Evolutionary conservation across 2,888 invertebrate genomes (phyloP), one percentile per base, ranked within the genome.

Genomic region (Odontocolon sp.): DNA sequence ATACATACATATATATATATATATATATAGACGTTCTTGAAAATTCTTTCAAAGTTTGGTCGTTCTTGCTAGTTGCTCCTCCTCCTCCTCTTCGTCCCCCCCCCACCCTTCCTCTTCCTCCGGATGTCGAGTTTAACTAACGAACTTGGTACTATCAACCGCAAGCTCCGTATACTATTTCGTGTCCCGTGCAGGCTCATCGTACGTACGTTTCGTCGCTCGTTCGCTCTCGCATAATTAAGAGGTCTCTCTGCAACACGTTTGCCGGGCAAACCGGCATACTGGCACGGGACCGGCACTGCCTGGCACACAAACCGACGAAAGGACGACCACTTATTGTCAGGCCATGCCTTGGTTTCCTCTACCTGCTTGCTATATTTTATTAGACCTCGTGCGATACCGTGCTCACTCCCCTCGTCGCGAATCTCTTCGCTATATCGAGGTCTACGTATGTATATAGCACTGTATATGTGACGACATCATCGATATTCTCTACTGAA

Each of bases 241-340:
- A 77, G 77, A 77, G 77, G 77, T 73, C 77, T 77, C n/a, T n/a
- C 72, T 69, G 52, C 72, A 68, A 71, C 71, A 68, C 72, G 63
- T 68, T 68, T 52, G 38, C 57, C 28, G 47, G 23, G 40, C 54
- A 47, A 64, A 63, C 63, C 52, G 52, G 63, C 47, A 63, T 63
- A 59, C 33, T 11, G 16, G 45, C 59, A 54, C 69, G 64, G 40
- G 36, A 70, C 59, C 59, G 73, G 77, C 54, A 77, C 77, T 64
- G 77, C 69, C 77, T 77, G 77, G 77, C 68, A 77, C 77, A 72
- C 72, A 50, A 77, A 69, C 63, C 45, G 56, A 38, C 52, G 45
- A 40, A 77, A 45, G 38, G 56, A 68, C 71, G 70, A 71, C 67
- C 67, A 77, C 77, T 77, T 77, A 72, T 77, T 77, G 72, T 73